Percentiles rank a stretch among this genome's conserved stretches.
These are phyloP conservation scores for Chelonia mydas DNA, from an alignment of 2,797 vertebrate species.

Conservation along the genomic window DNA sequence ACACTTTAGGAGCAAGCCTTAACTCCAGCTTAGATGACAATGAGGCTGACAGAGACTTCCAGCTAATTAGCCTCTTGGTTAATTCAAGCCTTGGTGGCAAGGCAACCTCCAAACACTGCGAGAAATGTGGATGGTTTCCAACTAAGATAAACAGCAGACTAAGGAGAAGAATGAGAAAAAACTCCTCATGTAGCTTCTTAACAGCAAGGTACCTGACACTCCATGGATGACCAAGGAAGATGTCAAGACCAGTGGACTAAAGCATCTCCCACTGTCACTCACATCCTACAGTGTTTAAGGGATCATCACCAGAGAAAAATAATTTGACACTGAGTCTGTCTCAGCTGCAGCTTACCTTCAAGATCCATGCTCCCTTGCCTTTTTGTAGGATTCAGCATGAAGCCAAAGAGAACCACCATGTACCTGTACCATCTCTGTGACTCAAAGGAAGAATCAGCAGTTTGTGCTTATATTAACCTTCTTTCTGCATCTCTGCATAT, in stretches of 20 bases:
- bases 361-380: neutral
- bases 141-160: neutral
- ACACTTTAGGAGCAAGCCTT: neutral
- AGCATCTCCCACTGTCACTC: neutral
- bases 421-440: neutral
- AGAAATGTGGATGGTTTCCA: neutral
- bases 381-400: too few relatives aligned
- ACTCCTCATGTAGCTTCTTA: neutral
- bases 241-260: neutral
- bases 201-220: neutral
- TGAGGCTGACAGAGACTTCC: neutral
- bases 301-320: neutral
- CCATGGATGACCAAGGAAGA: rapidly evolving
- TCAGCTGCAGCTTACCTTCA: neutral
- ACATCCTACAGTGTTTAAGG: neutral
- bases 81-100: neutral
- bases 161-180: neutral
- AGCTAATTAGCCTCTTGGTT: neutral
- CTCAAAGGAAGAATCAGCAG: neutral
- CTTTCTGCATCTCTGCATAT: neutral
- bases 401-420: neutral
- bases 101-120: neutral
- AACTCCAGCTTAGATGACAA: neutral
- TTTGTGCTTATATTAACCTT: neutral
- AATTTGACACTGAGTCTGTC: neutral